Base-by-base conservation (phyloP, 2,888 invertebrate genomes). In the Rosalia funebris region DNA sequence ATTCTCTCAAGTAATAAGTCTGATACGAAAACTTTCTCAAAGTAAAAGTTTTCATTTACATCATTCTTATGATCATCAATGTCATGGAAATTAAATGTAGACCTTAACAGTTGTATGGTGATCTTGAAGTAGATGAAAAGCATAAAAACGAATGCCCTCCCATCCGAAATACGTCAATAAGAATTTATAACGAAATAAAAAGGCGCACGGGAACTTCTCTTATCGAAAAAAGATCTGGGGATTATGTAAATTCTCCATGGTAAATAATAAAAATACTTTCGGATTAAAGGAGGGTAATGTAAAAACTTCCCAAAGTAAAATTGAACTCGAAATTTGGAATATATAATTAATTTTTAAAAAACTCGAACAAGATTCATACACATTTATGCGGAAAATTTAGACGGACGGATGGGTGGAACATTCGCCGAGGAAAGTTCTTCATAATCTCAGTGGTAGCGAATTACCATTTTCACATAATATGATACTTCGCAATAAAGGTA, bases 251-350 rank as follows among this genome's bases (percentile, higher is more conserved):
- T 50, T 25, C 50, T 36, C 15, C 15, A 14, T 16, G 34, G 37
- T 50, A 50, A 50, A 50, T 50, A 39, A 50, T 15, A 50, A 50
- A 32, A 46, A 46, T 46, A 5, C 32, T 46, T 37, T 50, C 39
- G 16, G 50, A 50, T 50, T 50, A 50, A 50, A 15, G 25, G 50
- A 19, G 37, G 37, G 25, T 50, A 39, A 39, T 9, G 39, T 25
- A 39, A 39, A 39, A 50, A 39, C 14, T 20, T 25, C n/a, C 3
- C 15, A 19, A 25, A 50, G 50, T 37, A 50, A 39, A 41, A 37
- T 37, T 50, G 32, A 32, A 39, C 39, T 9, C 9, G 39, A 20
- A 25, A 37, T 50, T 50, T n/a, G 50, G 50, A 31, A 39, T 50
- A 50, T 14, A 39, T 50, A 50, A 39, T 39, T 39, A 50, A 50